phyloP scores from a whole-genome alignment of 2,113 vertebrate genomes.

The Thermophis baileyi region DNA sequence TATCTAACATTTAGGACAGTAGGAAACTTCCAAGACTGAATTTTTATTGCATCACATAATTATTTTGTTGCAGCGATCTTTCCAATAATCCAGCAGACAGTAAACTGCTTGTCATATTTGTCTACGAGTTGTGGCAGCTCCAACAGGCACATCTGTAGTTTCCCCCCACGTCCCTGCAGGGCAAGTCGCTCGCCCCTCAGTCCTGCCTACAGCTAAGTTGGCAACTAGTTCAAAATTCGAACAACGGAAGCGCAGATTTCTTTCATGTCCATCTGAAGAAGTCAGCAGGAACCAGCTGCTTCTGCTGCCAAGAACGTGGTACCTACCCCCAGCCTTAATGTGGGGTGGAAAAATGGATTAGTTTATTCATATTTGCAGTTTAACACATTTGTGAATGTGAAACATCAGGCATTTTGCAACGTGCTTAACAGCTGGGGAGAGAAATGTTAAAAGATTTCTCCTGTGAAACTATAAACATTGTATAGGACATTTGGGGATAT shows the following conservation, averaged over 20 bases:
- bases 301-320: too few species aligned
- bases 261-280: not conserved
- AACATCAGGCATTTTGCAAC: not conserved
- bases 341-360: not conserved
- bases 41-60: not conserved
- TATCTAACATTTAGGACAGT: not conserved
- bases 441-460: not conserved
- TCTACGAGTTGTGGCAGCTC: not conserved
- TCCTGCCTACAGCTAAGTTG: too few species aligned
- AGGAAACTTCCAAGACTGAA: not conserved
- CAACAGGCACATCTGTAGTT: not conserved
- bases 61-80: not conserved
- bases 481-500: not conserved
- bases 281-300: not conserved
- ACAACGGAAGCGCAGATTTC: not conserved
- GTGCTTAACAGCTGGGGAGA: conserved; percentile 1
- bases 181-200: not conserved
- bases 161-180: not conserved
- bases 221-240: not conserved
- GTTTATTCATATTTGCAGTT: not conserved
- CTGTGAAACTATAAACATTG: not conserved
- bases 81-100: not conserved
- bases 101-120: not conserved
- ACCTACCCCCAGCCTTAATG: not conserved
- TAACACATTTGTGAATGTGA: conserved; percentile 6